Evolutionary conservation across 2,113 vertebrate genomes (phyloP).

Genomic region (Phycodurus eques): DNA sequence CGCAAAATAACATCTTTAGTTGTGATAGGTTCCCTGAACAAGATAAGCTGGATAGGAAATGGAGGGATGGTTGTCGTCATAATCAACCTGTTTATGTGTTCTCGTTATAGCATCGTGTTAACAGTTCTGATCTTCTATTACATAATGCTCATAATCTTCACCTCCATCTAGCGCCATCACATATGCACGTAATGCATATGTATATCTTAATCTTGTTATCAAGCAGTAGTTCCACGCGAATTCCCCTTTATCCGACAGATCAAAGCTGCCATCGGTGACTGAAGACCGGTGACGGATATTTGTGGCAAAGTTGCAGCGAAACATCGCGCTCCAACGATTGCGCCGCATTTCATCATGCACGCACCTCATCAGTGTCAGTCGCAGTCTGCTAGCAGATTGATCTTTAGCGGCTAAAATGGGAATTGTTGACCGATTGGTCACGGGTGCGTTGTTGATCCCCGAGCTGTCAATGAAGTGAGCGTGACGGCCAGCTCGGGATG

Average conservation of each 20-base stretch:
- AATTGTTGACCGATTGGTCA: slow-evolving; percentile 33
- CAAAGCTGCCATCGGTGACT: slow-evolving; percentile 40
- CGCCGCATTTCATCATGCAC: slow-evolving; percentile 58
- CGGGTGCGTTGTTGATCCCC: slow-evolving; percentile 26
- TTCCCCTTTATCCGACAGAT: slow-evolving; percentile 43
- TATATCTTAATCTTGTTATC: slow-evolving; percentile 27
- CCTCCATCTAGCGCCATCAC: slow-evolving; percentile 4
- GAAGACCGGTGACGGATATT: slow-evolving; percentile 30
- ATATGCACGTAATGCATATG: neutral
- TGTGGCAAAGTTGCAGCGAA: slow-evolving; percentile 28
- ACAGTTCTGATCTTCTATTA: neutral
- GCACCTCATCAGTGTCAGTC: neutral
- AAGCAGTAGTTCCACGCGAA: slow-evolving; percentile 18
- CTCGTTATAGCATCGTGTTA: neutral
- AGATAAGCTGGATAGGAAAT: too few relatives aligned
- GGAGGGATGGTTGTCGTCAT: slow-evolving; percentile 4
- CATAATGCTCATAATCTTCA: slow-evolving; percentile 8
- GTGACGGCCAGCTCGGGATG: slow-evolving; percentile 2
- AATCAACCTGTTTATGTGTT: slow-evolving; percentile 7
- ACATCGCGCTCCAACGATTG: slow-evolving; percentile 19
- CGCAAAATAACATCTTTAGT: too few relatives aligned
- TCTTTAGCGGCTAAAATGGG: slow-evolving; percentile 40
- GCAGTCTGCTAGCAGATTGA: slow-evolving; percentile 36
- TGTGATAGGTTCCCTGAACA: too few relatives aligned
- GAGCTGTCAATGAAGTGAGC: slow-evolving; percentile 36